Evolutionary conservation across 2,888 invertebrate genomes (phyloP), one percentile per base, ranked within the genome.

Genomic region (Agrotis ipsilon): DNA sequence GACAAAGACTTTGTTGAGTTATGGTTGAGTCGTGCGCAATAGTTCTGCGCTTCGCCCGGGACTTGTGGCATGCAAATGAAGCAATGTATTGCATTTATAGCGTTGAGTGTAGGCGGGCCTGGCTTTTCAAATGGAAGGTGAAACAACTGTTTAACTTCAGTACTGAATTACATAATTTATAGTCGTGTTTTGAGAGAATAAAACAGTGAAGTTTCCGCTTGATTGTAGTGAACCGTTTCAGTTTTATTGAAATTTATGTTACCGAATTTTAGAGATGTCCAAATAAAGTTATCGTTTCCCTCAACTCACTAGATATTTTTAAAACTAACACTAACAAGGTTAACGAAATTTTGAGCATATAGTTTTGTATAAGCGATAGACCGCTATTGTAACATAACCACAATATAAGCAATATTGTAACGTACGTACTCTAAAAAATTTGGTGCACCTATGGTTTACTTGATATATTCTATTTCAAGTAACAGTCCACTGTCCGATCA

Each of bases 1-100:
- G 83, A 87, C 86, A 85, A 84, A 87, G 83, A 80, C 81, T 81
- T 75, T 71, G 83, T 74, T 72, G 84, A 89, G 79, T 90, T 90
- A 90, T 88, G 80, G 87, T 80, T 52, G 83, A 82, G 84, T 85
- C 90, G 90, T 91, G 91, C 83, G 86, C 86, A 79, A 72, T 83
- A 75, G 78, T 84, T 79, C 66, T 77, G 73, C 78, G 78, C 78
- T 66, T 74, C 71, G 80, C 80, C 68, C 59, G 72, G 68, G 68
- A 79, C 80, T 75, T 83, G 82, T 72, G 83, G 91, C 87, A 91
- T 90, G 88, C 85, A 88, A 89, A 91, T 91, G 88, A 87, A 89
- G 88, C 80, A 87, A 87, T 89, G 88, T 87, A 85, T 87, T 87
- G 80, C 84, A 84, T 89, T 89, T 88, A 87, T 86, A 81, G 80